Evolutionary conservation across 2,888 invertebrate genomes (phyloP).

Genomic region (Hedychridium roseum): DNA sequence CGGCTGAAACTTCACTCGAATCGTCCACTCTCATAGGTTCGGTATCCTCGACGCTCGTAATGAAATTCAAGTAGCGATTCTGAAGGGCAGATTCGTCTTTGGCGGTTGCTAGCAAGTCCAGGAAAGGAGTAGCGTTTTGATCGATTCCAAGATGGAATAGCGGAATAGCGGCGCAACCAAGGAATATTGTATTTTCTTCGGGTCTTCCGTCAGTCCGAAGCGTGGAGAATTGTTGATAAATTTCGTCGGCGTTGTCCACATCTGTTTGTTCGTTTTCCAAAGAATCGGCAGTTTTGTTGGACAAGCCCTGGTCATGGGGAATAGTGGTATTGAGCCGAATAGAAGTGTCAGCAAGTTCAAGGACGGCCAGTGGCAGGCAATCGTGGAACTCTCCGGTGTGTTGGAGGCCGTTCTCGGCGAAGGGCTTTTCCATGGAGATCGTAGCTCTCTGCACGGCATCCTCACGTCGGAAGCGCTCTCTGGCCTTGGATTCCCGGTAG

Average conservation of each 20-base stretch:
- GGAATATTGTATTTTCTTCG: no score
- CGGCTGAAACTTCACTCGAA: slow-evolving; percentile 13
- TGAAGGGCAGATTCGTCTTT: slow-evolving; percentile 37
- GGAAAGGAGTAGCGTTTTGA: slow-evolving; percentile 21
- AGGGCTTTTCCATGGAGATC: slow-evolving; percentile 37
- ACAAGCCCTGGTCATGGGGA: no score
- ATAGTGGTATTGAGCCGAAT: no score
- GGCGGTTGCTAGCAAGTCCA: slow-evolving; percentile 35
- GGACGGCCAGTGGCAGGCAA: slow-evolving; percentile 52
- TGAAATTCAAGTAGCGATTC: slow-evolving; percentile 48
- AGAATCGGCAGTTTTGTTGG: no score
- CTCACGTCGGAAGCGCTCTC: slow-evolving; percentile 46
- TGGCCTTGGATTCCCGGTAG: slow-evolving; percentile 40
- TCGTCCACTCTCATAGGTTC: slow-evolving; percentile 15
- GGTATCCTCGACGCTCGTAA: slow-evolving; percentile 51
- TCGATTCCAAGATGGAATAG: slow-evolving; percentile 19
- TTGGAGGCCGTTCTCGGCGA: slow-evolving; percentile 39
- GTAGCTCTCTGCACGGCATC: slow-evolving; percentile 49
- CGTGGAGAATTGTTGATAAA: no score
- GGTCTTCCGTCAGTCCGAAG: no score
- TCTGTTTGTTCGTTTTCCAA: no score
- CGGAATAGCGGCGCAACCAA: slow-evolving; percentile 12
- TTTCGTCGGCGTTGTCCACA: no score
- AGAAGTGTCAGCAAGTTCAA: no score
- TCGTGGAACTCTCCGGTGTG: slow-evolving; percentile 63